A percentile compares a stretch with the other conserved stretches of the same genome.
Evolutionary conservation across 2,888 invertebrate species (phyloP).

Genomic region (Volucella zonaria): DNA sequence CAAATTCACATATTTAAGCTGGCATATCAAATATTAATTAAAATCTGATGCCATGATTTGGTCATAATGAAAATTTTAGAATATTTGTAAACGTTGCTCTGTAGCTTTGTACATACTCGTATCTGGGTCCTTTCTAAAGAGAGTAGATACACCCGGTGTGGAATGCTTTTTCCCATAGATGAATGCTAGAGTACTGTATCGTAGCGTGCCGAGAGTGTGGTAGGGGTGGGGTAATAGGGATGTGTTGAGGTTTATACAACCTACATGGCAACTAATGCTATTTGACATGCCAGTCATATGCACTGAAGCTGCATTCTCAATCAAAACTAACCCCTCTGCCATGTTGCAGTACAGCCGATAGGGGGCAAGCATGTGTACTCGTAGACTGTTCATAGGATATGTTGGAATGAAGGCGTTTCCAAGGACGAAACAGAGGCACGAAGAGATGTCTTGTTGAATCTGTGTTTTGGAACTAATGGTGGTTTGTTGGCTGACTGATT

Average conservation of each 20-base stretch:
- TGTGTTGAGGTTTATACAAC: slow-evolving; percentile 47
- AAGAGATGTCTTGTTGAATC: slow-evolving; percentile 65
- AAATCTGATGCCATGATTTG: slow-evolving; percentile 72
- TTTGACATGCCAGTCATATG: slow-evolving; percentile 73
- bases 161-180: slow-evolving; percentile 38
- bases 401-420: slow-evolving; percentile 19
- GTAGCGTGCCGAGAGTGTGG: slow-evolving; percentile 9
- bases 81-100: slow-evolving; percentile 67
- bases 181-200: background rate
- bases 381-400: slow-evolving; percentile 21
- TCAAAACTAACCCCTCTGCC: slow-evolving; percentile 64
- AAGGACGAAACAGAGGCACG: slow-evolving; percentile 41
- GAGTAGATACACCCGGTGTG: background rate
- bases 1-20: slow-evolving; percentile 66
- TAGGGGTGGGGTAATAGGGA: too few species aligned
- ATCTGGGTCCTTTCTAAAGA: background rate
- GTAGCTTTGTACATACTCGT: background rate
- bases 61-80: slow-evolving; percentile 73
- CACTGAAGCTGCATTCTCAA: slow-evolving; percentile 69
- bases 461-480: slow-evolving; percentile 68
- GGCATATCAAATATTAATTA: slow-evolving; percentile 73
- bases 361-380: background rate
- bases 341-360: background rate
- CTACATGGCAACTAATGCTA: slow-evolving; percentile 68
- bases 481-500: slow-evolving; percentile 71